Percentiles rank a stretch among this genome's conserved stretches.
Conservation (phyloP, 2,888 invertebrate species). For the Hylaea fasciaria region DNA sequence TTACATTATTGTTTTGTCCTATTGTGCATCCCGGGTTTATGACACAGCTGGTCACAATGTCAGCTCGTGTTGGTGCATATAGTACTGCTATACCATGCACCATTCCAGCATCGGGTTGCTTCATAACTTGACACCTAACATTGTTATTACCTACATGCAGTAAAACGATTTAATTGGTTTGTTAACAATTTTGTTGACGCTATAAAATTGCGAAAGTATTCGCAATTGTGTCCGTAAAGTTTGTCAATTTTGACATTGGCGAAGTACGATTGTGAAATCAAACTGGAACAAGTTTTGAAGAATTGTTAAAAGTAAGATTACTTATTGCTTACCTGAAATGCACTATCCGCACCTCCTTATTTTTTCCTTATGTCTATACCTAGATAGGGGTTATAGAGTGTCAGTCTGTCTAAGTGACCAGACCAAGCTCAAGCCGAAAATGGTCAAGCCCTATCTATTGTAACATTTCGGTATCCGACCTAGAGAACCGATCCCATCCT, state of each 20-base stretch:
- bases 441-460: no score
- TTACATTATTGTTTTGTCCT: not conserved
- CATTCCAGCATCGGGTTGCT: slow-evolving; percentile 11
- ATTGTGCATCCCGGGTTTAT: slow-evolving; percentile 4
- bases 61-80: slow-evolving; percentile 5
- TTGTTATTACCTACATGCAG: slow-evolving; percentile 15
- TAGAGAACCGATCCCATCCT: no score
- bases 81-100: no score
- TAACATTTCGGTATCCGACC: no score
- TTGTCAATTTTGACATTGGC: not conserved
- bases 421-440: no score
- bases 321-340: no score
- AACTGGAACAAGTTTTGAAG: not conserved
- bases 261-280: not conserved
- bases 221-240: slow-evolving; percentile 6
- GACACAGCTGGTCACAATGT: slow-evolving; percentile 10
- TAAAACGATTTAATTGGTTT: slow-evolving; percentile 18
- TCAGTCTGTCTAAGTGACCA: no score
- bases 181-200: slow-evolving; percentile 12
- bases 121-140: slow-evolving; percentile 19
- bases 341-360: no score
- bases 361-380: no score
- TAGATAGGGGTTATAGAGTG: no score
- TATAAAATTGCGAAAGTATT: slow-evolving; percentile 3
- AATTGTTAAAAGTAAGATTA: no score